A percentile compares a stretch with the other conserved stretches of the same genome.
Conservation (phyloP, 2,888 invertebrate genomes). For the Neuroscelio doddi region DNA sequence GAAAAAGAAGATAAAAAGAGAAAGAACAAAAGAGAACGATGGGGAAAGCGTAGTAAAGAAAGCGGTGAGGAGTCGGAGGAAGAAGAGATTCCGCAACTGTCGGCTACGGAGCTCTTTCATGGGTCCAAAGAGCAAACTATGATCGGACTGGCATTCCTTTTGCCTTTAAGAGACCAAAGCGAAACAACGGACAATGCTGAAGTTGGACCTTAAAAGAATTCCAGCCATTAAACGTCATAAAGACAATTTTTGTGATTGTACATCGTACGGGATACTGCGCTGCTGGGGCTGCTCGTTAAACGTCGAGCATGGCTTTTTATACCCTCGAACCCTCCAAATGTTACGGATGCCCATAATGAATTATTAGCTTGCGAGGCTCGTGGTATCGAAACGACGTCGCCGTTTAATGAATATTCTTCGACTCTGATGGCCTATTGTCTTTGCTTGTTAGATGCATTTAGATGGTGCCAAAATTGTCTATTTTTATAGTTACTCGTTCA, state of each 20-base stretch:
- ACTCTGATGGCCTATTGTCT: slow-evolving; percentile 3
- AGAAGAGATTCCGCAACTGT: slow-evolving; percentile 46
- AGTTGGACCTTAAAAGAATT: slow-evolving; percentile 60
- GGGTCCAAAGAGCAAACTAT: slow-evolving; percentile 65
- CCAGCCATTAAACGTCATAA: slow-evolving; percentile 68
- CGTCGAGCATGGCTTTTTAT: slow-evolving; percentile 53
- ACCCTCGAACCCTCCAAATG: slow-evolving; percentile 58
- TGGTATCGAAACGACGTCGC: slow-evolving; percentile 1
- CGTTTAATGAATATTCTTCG: slow-evolving; percentile 6
- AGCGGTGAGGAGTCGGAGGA: slow-evolving; percentile 26
- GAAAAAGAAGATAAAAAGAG: slow-evolving; percentile 42
- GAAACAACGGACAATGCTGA: slow-evolving; percentile 52
- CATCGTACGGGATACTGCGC: slow-evolving; percentile 48
- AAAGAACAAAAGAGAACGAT: slow-evolving; percentile 15
- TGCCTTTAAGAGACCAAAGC: slow-evolving; percentile 62
- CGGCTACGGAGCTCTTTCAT: slow-evolving; percentile 58
- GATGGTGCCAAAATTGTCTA: background rate
- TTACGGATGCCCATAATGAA: slow-evolving; percentile 60
- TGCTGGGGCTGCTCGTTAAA: slow-evolving; percentile 46
- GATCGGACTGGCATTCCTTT: slow-evolving; percentile 68
- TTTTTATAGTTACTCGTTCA: background rate
- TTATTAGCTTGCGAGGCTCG: slow-evolving; percentile 50
- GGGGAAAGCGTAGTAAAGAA: slow-evolving; percentile 10
- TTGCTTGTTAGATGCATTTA: background rate
- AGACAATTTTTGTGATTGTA: slow-evolving; percentile 68